Evolutionary conservation across 2,888 invertebrate genomes (phyloP), one percentile per base, ranked within the genome.

Genomic region (Dinocampus coccinellae): DNA sequence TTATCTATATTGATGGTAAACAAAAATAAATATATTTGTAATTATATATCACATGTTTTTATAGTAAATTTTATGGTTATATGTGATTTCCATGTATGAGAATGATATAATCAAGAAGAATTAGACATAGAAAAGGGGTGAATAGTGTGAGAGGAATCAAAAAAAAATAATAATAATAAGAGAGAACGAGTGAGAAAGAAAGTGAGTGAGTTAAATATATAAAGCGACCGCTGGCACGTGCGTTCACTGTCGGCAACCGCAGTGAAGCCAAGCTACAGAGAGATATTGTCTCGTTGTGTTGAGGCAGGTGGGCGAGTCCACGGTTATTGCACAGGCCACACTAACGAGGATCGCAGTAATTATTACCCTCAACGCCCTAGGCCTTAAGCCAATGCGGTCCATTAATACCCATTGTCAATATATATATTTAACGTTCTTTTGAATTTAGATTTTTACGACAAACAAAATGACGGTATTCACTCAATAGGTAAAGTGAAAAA

Each of bases 311-410:
- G 82, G 81, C 81, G 79, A 79, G 78, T 76, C 79, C 64, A 69
- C 72, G 64, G 34, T 76, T 77, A 47, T 47, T 16, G 47, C 47
- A 47, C 47, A 47, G 47, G 16, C 47, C 16, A 16, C 74, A 75
- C 83, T 84, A 84, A 84, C 83, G 80, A 83, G 81, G 79, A 79
- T 78, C 82, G 77, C 16, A n/a, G 81, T 84, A 84, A 84, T 84
- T 84, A 84, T 84, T 84, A 82, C 80, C 78, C 81, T 79, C 81
- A 81, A 83, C 81, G 82, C 80, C 71, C 76, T 81, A 76, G 80
- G 77, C 78, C 75, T 76, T 77, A 80, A 80, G 76, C 79, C 39
- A 60, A 34, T 10, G n/a, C 60, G 52, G 57, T 71, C 73, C 66
- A 74, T 74, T 75, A 73, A 73, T 67, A 63, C 69, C 74, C 55